Base-by-base conservation (phyloP, 2,113 vertebrate species). In the Cynoglossus semilaevis region DNA sequence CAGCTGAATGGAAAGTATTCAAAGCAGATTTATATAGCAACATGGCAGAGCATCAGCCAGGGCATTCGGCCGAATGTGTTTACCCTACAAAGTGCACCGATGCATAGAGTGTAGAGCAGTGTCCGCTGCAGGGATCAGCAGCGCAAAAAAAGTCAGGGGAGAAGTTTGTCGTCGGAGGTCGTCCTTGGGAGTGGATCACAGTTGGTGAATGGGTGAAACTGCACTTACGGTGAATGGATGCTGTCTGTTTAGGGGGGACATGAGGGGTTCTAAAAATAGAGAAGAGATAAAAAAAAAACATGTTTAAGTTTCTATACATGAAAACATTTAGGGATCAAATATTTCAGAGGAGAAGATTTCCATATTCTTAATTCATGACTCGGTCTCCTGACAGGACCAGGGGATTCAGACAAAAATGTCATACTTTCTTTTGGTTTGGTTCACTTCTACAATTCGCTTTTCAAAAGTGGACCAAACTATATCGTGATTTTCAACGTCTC, bases 61-160 rank as follows among this genome's bases (percentile, higher is more conserved):
- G 67, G 67, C 41, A 58, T 4, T 0, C 19, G 58, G 65, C 67
- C 51, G 34, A 59, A 72, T 67, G 41, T 35, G 0, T 72, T 67
- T 67, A 72, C 43, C 52, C 72, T 74, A 66, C 74, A 84, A 85
- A 82, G 77, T 84, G 72, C 80, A 72, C 57, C 58, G 52, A 80
- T 80, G 77, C 79, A 64, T 74, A 73, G 51, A 73, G 35, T 38
- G 57, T 75, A 67, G 51, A 71, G 45, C 58, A 54, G 48, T 12
- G 14, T 65, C 62, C 51, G 64, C 58, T 43, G 58, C 60, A 64
- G 51, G 6, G 17, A 66, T 50, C 59, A 63, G 67, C 15, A 72
- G 54, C 35, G 63, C 37, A 64, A 54, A 16, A 51, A 16, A 36
- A 17, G 1, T n/a, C 29, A 63, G 37, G 44, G 35, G 15, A 50